Evolutionary conservation across 1,140 invertebrate species (phyloP), one percentile per base, ranked within the genome.

Genomic region (Atta colombica): DNA sequence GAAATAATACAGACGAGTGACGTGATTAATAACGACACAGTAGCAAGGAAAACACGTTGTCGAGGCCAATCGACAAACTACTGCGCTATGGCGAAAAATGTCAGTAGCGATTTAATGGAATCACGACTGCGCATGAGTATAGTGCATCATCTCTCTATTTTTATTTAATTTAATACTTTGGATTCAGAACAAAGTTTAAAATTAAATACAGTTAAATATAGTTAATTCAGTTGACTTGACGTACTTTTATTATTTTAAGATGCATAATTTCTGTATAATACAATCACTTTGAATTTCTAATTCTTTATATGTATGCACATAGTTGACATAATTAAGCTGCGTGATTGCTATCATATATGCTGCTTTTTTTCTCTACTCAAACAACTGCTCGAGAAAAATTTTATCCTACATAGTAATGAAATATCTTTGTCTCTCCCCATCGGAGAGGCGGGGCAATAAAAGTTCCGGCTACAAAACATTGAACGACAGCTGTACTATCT

Each of bases 401-500:
- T 71, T 71, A 71, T 58, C 31, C 7, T 28, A 31, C 8, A 45
- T 49, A 8, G 12, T 2, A 53, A 53, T 53, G 18, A 25, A 25
- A 14, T 45, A 58, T 63, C 55, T 10, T 6, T 69, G 8, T 81
- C 31, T 75, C 5, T 35, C 2, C 12, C 21, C 7, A 39, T 51
- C 31, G 31, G n/a, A 14, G n/a, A 21, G 35, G 45, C 14, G 21
- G 69, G 45, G 55, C 69, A 61, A 84, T 58, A 84, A 74, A 75
- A 61, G 39, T 84, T 84, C 18, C 69, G 55, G 55, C 55, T 60
- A 51, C 80, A 75, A 84, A 75, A 75, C 55, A 51, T 84, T 39
- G 39, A 84, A 75, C 69, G 69, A 75, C 80, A 84, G 69, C 55
- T 75, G 69, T 51, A 61, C 55, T n/a, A 25, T 84, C 69, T 84